phyloP scores from a whole-genome alignment of 2,797 vertebrate species.

The Moxostoma hubbsi region DNA sequence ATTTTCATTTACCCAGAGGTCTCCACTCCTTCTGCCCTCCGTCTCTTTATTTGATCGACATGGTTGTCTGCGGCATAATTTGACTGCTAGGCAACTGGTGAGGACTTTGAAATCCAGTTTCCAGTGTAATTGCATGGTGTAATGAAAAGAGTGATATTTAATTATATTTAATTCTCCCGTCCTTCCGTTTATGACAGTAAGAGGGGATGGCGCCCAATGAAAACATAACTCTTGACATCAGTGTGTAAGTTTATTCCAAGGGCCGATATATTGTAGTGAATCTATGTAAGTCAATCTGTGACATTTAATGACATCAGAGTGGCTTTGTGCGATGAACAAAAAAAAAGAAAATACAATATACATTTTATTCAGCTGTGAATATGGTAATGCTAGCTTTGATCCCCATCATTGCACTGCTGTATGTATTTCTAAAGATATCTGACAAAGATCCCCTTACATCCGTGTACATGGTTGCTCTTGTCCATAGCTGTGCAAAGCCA shows the following conservation, averaged over 20 bases:
- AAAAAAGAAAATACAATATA: constrained; percentile 5
- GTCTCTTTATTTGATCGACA: constrained; percentile 40
- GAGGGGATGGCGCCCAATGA: constrained; percentile 39
- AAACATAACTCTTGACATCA: constrained; percentile 49
- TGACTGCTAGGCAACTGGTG: constrained; percentile 49
- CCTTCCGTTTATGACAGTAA: constrained; percentile 50
- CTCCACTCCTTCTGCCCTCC: constrained; percentile 29
- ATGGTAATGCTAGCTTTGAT: constrained; percentile 47
- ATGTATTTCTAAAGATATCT: constrained; percentile 39
- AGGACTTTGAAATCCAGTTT: constrained; percentile 43
- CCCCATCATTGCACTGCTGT: constrained; percentile 1
- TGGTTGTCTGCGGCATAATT: constrained; percentile 42
- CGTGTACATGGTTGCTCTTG: background rate
- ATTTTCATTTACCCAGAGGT: constrained; percentile 48
- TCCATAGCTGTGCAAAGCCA: constrained; percentile 37
- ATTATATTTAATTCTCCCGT: constrained; percentile 61
- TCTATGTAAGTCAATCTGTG: constrained; percentile 38
- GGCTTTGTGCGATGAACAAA: constrained; percentile 39
- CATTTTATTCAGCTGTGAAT: constrained; percentile 29
- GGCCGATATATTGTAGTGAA: constrained; percentile 22
- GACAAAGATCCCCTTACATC: constrained; percentile 35
- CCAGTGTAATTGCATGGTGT: constrained; percentile 49
- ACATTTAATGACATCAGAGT: constrained; percentile 44
- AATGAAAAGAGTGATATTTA: constrained; percentile 61
- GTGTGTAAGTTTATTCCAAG: constrained; percentile 40